A percentile compares a stretch with the other conserved stretches of the same genome.
phyloP scores from a whole-genome alignment of 2,888 invertebrate genomes.

The Apodemia duryi region DNA sequence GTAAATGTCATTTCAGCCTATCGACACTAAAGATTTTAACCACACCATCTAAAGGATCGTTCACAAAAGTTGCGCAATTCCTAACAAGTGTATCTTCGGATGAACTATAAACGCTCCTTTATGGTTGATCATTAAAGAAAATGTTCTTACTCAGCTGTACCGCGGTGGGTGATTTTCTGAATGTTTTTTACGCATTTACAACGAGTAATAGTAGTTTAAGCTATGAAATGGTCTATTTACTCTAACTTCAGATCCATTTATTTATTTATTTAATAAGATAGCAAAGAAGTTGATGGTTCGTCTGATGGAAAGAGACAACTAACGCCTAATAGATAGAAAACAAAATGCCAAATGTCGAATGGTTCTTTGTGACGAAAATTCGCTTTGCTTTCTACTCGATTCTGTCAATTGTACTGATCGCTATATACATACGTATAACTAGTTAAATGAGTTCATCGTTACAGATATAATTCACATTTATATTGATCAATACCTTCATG shows the following conservation, averaged over 20 bases:
- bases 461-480: no score
- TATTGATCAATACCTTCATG: no score
- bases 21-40: not conserved
- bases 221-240: not conserved
- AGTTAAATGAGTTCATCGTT: no score
- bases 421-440: no score
- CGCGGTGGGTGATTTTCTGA: not conserved
- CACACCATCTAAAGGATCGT: slow-evolving; percentile 1
- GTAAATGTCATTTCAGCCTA: not conserved
- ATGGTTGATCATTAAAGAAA: slow-evolving; percentile 6
- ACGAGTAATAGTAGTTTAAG: not conserved
- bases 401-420: no score
- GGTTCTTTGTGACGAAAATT: no score
- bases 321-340: no score
- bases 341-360: no score
- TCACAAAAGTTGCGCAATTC: slow-evolving; percentile 2
- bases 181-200: not conserved
- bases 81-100: slow-evolving; percentile 2
- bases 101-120: slow-evolving; percentile 12
- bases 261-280: no score
- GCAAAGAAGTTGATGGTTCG: no score
- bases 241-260: not conserved
- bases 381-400: no score
- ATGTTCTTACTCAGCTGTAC: slow-evolving; percentile 9
- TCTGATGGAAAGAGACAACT: no score